These are phyloP conservation scores for Cylloceria caligata DNA, from an alignment of 2,888 invertebrate genomes.

Conservation along the genomic window DNA sequence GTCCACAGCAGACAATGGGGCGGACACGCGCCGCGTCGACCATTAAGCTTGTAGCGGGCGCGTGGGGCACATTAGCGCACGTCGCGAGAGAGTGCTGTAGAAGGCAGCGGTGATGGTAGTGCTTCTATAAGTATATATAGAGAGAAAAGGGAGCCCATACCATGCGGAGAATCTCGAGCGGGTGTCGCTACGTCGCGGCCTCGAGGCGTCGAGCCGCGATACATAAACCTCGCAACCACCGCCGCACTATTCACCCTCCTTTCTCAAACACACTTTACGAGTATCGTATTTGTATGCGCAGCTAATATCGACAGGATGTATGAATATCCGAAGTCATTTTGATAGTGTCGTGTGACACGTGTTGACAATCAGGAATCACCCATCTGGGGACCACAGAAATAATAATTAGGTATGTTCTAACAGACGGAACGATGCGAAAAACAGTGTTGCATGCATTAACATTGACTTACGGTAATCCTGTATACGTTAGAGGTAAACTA, in stretches of 20 bases:
- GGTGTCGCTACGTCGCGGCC: slow-evolving; percentile 27
- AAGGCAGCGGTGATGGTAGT: slow-evolving; percentile 15
- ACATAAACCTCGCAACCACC: slow-evolving; percentile 23
- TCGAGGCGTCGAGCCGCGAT: slow-evolving; percentile 47
- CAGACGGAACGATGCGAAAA: slow-evolving; percentile 2
- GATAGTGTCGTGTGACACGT: slow-evolving; percentile 44
- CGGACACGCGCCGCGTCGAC: slow-evolving; percentile 67
- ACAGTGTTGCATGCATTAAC: neutral
- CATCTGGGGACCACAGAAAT: slow-evolving; percentile 20
- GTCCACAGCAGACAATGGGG: slow-evolving; percentile 63
- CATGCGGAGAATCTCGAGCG: slow-evolving; percentile 38
- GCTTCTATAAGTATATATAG: neutral
- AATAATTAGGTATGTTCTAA: neutral
- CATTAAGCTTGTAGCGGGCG: slow-evolving; percentile 66
- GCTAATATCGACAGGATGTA: slow-evolving; percentile 50
- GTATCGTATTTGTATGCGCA: slow-evolving; percentile 49
- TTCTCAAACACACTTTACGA: slow-evolving; percentile 47
- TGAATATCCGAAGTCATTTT: slow-evolving; percentile 55
- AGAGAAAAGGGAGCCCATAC: slow-evolving; percentile 21
- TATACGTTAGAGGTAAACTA: neutral
- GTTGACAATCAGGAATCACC: slow-evolving; percentile 30
- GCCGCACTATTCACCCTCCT: slow-evolving; percentile 33
- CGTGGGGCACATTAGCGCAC: slow-evolving; percentile 64
- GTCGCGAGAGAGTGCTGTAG: slow-evolving; percentile 29
- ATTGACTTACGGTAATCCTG: neutral